A percentile compares a stretch with the other conserved stretches of the same genome.
Evolutionary conservation across 2,888 invertebrate species (phyloP).

Genomic region (Xestia xanthographa): DNA sequence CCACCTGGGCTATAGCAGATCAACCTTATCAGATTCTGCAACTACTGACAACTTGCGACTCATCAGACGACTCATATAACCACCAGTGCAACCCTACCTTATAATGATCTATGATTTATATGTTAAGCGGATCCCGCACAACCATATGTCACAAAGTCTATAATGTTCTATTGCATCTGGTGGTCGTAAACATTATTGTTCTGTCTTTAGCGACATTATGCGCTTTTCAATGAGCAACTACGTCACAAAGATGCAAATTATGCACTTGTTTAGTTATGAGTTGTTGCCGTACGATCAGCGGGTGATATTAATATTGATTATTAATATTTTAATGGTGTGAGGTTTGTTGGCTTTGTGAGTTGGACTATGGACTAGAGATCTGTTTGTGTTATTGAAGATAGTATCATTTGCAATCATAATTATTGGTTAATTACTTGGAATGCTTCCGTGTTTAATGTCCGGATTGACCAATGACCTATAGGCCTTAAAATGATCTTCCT

Average conservation of each 20-base stretch:
- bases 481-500: constrained; percentile 6
- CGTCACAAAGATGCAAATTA: constrained; percentile 62
- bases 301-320: constrained; percentile 56
- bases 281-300: constrained; percentile 45
- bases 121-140: constrained; percentile 72
- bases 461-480: constrained; percentile 7
- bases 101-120: constrained; percentile 69
- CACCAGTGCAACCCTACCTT: constrained; percentile 52
- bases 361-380: neutral
- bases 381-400: neutral
- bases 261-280: constrained; percentile 54
- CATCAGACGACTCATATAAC: neutral
- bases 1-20: neutral
- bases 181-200: constrained; percentile 78
- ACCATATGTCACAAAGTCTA: constrained; percentile 73
- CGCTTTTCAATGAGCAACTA: constrained; percentile 71
- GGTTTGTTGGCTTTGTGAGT: constrained; percentile 14
- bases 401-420: neutral
- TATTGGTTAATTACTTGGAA: constrained; percentile 22
- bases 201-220: constrained; percentile 73
- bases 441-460: constrained; percentile 13
- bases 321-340: constrained; percentile 41
- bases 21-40: neutral
- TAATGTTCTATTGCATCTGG: constrained; percentile 76
- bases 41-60: neutral